phyloP scores from a whole-genome alignment of 2,797 vertebrate genomes.

The Micrastur ruficollis region DNA sequence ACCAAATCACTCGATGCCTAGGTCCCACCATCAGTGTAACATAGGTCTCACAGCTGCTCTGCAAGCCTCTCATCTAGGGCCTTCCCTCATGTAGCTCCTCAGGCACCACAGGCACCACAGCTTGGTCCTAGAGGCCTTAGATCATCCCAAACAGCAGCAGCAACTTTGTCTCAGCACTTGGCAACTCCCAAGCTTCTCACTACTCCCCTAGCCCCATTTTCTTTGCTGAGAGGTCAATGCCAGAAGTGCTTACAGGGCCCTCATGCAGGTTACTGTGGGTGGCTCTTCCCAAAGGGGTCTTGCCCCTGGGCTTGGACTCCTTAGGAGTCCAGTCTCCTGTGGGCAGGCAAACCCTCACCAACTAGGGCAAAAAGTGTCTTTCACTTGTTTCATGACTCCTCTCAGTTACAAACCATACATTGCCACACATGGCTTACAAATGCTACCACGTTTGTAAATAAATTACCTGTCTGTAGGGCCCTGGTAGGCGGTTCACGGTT shows the following conservation, averaged over 20 bases:
- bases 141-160: neutral
- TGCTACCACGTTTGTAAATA: neutral
- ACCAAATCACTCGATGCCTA: neutral
- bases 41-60: neutral
- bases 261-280: neutral
- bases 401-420: neutral
- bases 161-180: neutral
- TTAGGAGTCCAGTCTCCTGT: neutral
- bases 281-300: neutral
- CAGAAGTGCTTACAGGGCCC: neutral
- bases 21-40: fast-evolving
- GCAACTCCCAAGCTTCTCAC: neutral
- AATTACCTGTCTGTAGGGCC: neutral
- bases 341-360: neutral
- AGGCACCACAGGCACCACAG: neutral
- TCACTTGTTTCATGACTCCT: neutral
- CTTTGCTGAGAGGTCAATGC: neutral
- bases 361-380: neutral
- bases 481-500: neutral
- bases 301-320: neutral
- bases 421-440: neutral
- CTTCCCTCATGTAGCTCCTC: neutral
- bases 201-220: neutral
- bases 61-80: neutral
- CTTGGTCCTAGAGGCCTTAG: neutral